These are phyloP conservation scores for Benthosema pterotum DNA, from an alignment of 2,797 vertebrate genomes.

Conservation along the genomic window DNA sequence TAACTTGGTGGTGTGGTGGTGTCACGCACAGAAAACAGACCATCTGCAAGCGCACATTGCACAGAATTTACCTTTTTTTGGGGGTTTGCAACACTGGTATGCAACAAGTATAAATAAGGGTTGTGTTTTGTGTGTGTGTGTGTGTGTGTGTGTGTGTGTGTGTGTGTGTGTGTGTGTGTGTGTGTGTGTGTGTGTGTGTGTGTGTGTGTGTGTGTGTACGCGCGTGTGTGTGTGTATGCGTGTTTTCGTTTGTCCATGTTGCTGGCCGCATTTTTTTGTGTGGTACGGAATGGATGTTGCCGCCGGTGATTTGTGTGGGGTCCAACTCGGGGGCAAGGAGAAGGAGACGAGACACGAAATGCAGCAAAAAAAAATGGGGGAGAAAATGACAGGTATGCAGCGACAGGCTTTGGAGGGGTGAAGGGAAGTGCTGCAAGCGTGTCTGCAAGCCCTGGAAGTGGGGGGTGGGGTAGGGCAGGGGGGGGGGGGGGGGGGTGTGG, in stretches of 20 bases:
- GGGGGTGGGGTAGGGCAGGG: too few species aligned
- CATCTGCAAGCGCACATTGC: too few species aligned
- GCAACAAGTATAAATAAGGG: too few species aligned
- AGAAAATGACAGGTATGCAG: constrained; percentile 60
- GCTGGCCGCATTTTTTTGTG: constrained; percentile 29
- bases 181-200: constrained; percentile 2
- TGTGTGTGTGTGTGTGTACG: constrained; percentile 1
- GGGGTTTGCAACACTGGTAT: too few species aligned
- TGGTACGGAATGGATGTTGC: constrained; percentile 56
- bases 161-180: constrained; percentile 7
- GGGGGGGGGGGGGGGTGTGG: not conserved
- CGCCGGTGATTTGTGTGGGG: constrained; percentile 68
- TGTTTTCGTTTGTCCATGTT: constrained; percentile 40
- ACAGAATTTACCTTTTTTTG: too few species aligned
- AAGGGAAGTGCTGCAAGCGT: constrained; percentile 36
- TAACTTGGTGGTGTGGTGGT: too few species aligned
- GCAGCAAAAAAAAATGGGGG: constrained; percentile 18
- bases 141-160: not conserved
- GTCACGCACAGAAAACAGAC: too few species aligned
- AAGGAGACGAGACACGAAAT: constrained; percentile 25
- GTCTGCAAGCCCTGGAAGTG: constrained; percentile 48
- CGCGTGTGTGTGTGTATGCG: constrained; percentile 28
- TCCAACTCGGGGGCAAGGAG: constrained; percentile 49
- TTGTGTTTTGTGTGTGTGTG: too few species aligned
- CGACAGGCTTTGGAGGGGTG: not conserved